These are phyloP conservation scores for Panurus biarmicus DNA, from an alignment of 2,113 vertebrate species.

Conservation along the genomic window DNA sequence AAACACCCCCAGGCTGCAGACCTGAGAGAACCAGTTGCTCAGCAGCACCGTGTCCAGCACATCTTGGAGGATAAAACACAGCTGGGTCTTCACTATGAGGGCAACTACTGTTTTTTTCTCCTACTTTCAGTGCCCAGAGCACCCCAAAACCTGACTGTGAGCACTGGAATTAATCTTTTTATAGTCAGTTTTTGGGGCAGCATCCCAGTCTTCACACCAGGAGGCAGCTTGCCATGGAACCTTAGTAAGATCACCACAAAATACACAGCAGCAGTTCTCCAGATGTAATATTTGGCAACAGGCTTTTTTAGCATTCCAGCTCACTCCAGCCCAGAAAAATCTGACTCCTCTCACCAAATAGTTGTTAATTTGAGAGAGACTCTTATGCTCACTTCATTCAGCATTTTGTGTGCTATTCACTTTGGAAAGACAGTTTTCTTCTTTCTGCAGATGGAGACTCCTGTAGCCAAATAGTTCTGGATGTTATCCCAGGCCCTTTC, in stretches of 20 bases:
- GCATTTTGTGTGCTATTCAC: not conserved
- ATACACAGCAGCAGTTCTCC: not conserved
- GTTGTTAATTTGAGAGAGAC: not conserved
- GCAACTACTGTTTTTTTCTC: not conserved
- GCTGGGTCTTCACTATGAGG: not conserved
- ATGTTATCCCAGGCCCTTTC: constrained; percentile 8
- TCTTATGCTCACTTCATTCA: constrained; percentile 13
- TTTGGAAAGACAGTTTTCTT: not conserved
- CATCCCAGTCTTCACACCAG: not conserved
- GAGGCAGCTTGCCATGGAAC: not conserved
- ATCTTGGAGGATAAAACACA: not conserved
- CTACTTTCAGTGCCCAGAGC: not conserved
- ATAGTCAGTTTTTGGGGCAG: not conserved
- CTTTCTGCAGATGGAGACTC: constrained; percentile 13
- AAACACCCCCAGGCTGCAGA: not conserved
- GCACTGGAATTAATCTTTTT: not conserved
- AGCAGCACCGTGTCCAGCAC: rapidly evolving
- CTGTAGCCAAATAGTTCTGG: not conserved
- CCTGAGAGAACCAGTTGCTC: not conserved
- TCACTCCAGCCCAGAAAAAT: not conserved
- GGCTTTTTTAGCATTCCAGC: not conserved
- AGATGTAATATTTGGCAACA: not conserved
- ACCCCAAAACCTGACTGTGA: not conserved
- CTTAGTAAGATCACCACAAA: not conserved
- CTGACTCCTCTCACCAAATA: not conserved